Base-by-base conservation (phyloP, 2,113 vertebrate genomes). In the Lagopus leucura region DNA sequence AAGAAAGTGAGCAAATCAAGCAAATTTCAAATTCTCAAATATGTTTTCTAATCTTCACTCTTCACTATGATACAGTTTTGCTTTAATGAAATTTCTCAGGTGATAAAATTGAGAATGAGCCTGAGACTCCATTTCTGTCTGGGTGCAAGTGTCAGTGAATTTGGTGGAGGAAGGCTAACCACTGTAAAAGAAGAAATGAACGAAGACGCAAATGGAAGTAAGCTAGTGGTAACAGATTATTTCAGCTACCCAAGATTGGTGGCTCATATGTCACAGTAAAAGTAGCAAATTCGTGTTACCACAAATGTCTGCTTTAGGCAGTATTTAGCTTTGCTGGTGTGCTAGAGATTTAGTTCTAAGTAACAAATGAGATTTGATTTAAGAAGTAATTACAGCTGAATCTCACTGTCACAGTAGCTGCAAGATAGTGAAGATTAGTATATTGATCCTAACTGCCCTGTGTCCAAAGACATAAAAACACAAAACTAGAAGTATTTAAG, bases 361-460 rank as follows among this genome's bases (percentile, higher is more conserved):
- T 91, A 86, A 83, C 38, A 94, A 94, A 93, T 4, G 13, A 90
- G 89, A 81, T 89, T 79, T 95, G 78, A 71, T 93, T 93, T 93
- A 95, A 93, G 85, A 91, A 89, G 75, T 89, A 95, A 89, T 91
- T 95, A 92, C 69, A 88, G 64, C 38, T 86, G 72, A 83, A 65
- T 95, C 75, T 45, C 58, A 92, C 65, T 93, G 91, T 89, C 64
- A 77, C 77, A 70, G 67, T 87, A 79, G 36, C 63, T 74, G 61
- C 65, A 69, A 81, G 84, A 94, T 43, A 86, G 57, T 64, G 69
- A 93, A 73, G 75, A 93, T 85, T 85, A 94, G 70, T 77, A n/a
- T 54, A 85, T 78, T 67, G 58, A 91, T 92, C 87, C 82, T 74
- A 88, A 71, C 55, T 57, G 55, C 34, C 60, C 30, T 3, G 7